A percentile compares a stretch with the other conserved stretches of the same genome.
Evolutionary conservation across 1,140 invertebrate genomes (phyloP).

Genomic region (Micrasema minimum): DNA sequence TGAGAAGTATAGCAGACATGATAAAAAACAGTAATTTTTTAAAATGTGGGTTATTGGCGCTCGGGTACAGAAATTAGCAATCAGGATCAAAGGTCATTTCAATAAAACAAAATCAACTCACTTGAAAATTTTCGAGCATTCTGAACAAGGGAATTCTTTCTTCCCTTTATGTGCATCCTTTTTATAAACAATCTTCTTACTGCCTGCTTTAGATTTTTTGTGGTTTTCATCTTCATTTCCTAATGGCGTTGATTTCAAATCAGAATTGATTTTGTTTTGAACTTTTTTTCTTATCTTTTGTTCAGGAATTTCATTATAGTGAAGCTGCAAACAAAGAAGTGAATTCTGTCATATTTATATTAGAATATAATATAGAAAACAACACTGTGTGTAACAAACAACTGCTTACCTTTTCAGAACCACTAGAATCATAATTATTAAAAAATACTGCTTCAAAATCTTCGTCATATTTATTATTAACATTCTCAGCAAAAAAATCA

Average conservation of each 20-base stretch:
- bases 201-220: no score
- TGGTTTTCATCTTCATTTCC: no score
- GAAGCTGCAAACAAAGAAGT: constrained; percentile 4
- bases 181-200: no score
- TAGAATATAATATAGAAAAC: no score
- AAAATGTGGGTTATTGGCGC: no score
- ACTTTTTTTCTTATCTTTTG: background rate
- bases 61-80: no score
- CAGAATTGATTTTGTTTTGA: no score
- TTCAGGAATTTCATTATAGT: background rate
- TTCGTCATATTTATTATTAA: constrained; percentile 53
- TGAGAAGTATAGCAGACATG: no score
- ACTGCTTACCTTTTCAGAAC: constrained; percentile 9
- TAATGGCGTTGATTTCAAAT: no score
- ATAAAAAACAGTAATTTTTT: no score
- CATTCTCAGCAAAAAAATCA: background rate
- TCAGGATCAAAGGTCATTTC: no score
- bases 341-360: no score
- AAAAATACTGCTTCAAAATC: constrained; percentile 16
- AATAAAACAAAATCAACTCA: constrained; percentile 62
- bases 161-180: constrained; percentile 56
- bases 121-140: constrained; percentile 72
- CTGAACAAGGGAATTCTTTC: constrained; percentile 70
- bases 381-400: background rate
- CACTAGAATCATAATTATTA: constrained; percentile 13